Evolutionary conservation across 2,888 invertebrate genomes (phyloP).

Genomic region (Linyphia triangularis): DNA sequence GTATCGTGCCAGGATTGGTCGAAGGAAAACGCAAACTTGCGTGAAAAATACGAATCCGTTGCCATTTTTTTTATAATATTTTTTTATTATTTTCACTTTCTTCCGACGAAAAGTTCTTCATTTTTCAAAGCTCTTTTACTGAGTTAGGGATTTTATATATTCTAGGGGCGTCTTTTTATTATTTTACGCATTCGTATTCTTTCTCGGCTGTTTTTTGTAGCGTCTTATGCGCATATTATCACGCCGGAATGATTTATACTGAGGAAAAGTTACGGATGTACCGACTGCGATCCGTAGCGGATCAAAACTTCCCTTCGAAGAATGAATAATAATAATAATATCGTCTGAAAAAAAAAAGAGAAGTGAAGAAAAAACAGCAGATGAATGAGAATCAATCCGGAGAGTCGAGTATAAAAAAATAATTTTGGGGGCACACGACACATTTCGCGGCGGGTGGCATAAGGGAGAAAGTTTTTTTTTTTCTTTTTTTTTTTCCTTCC

Average conservation of each 20-base stretch:
- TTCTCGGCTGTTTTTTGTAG: neutral
- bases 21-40: slow-evolving; percentile 63
- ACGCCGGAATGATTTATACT: slow-evolving; percentile 68
- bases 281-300: slow-evolving; percentile 40
- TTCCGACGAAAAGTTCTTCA: slow-evolving; percentile 68
- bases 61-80: slow-evolving; percentile 15
- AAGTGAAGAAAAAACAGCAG: slow-evolving; percentile 8
- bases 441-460: slow-evolving; percentile 14
- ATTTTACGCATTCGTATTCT: slow-evolving; percentile 19
- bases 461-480: slow-evolving; percentile 3
- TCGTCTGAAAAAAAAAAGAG: neutral
- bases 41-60: slow-evolving; percentile 69
- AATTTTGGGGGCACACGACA: slow-evolving; percentile 36
- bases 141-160: slow-evolving; percentile 69
- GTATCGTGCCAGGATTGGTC: slow-evolving; percentile 12
- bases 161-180: slow-evolving; percentile 27
- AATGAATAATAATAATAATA: slow-evolving; percentile 72
- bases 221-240: slow-evolving; percentile 62
- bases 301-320: slow-evolving; percentile 54
- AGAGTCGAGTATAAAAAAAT: neutral
- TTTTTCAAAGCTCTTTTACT: slow-evolving; percentile 74
- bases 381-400: slow-evolving; percentile 16
- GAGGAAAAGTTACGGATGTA: slow-evolving; percentile 44
- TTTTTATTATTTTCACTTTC: slow-evolving; percentile 3
- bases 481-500: neutral